Conservation (phyloP, 1,140 invertebrate genomes). For the Nasonia giraulti region DNA sequence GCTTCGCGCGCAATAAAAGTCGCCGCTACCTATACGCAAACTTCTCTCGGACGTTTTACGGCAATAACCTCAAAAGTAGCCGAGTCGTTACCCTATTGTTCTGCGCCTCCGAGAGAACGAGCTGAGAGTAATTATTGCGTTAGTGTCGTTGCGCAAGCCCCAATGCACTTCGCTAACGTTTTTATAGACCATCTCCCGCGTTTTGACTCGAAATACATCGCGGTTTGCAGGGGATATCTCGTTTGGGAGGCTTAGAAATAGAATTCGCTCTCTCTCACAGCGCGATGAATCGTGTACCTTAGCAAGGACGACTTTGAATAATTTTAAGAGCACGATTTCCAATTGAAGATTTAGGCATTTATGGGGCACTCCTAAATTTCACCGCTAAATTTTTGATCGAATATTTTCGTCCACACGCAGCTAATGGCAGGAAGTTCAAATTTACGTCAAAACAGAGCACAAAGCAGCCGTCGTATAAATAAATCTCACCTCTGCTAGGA, state of each 20-base stretch:
- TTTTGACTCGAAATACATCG: not conserved
- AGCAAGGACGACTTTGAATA: not conserved
- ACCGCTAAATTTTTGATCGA: too few relatives aligned
- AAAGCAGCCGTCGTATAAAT: not conserved
- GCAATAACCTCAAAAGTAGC: not conserved
- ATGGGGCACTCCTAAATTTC: not conserved
- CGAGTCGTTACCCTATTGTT: conserved; percentile 10
- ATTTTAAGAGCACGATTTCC: not conserved
- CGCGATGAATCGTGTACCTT: not conserved
- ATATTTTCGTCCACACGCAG: too few relatives aligned
- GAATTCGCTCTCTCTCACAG: not conserved
- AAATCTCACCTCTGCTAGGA: not conserved
- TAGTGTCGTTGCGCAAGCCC: conserved; percentile 7
- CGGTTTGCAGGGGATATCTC: not conserved
- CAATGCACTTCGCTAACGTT: not conserved
- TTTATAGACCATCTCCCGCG: not conserved
- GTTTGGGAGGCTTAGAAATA: not conserved
- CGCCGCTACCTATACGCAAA: not conserved
- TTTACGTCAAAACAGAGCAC: too few relatives aligned
- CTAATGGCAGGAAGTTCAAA: too few relatives aligned
- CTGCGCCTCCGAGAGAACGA: not conserved
- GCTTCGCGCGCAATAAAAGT: not conserved
- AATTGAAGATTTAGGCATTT: not conserved
- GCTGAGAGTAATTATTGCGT: not conserved
- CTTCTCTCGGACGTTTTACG: not conserved